A percentile compares a stretch with the other conserved stretches of the same genome.
Evolutionary conservation across 1,140 invertebrate genomes (phyloP).

Genomic region (Diorhabda elongata): DNA sequence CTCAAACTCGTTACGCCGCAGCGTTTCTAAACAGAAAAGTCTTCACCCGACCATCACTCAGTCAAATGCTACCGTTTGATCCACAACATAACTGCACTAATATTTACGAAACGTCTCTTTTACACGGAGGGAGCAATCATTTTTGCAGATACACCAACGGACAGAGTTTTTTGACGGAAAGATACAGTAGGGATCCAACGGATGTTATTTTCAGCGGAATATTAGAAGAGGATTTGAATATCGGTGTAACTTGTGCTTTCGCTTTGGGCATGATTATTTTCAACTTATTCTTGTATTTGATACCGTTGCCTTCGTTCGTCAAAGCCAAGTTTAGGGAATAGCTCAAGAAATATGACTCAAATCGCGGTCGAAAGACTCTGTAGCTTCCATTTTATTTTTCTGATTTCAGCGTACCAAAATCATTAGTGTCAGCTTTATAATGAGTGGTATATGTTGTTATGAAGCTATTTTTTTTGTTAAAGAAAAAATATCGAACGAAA

Average conservation of each 20-base stretch:
- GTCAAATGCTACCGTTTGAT: slow-evolving; percentile 51
- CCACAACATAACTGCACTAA: slow-evolving; percentile 53
- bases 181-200: slow-evolving; percentile 60
- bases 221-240: slow-evolving; percentile 68
- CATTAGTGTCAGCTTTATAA: no score
- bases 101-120: slow-evolving; percentile 49
- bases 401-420: no score
- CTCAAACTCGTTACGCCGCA: slow-evolving; percentile 72
- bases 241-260: slow-evolving; percentile 80
- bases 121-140: slow-evolving; percentile 40
- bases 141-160: slow-evolving; percentile 64
- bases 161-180: slow-evolving; percentile 66
- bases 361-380: no score
- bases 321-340: slow-evolving; percentile 83
- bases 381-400: no score
- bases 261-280: slow-evolving; percentile 73
- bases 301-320: slow-evolving; percentile 80
- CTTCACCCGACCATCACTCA: slow-evolving; percentile 56
- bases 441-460: no score
- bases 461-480: no score
- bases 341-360: neutral
- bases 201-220: slow-evolving; percentile 61
- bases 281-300: slow-evolving; percentile 79
- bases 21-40: slow-evolving; percentile 66
- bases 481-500: no score